Evolutionary conservation across 2,113 vertebrate genomes (phyloP).

Genomic region (Scomber japonicus): DNA sequence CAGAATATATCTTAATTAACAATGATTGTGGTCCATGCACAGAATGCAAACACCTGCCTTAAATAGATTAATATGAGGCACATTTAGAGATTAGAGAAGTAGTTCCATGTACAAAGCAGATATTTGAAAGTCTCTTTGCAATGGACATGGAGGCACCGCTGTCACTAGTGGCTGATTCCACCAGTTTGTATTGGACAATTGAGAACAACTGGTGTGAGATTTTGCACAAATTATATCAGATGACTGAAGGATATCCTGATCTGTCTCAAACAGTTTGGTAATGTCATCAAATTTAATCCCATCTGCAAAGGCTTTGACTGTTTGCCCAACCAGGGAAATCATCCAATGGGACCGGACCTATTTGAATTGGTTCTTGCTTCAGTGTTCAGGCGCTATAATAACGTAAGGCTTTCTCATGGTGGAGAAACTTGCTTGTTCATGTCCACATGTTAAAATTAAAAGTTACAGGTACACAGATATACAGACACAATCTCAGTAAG

Average conservation of each 20-base stretch:
- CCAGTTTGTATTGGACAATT: no score
- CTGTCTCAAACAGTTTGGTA: background rate
- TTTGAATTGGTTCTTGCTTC: background rate
- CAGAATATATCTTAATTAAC: no score
- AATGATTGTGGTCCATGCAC: no score
- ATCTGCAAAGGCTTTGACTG: background rate
- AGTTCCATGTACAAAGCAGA: no score
- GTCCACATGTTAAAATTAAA: constrained; percentile 35
- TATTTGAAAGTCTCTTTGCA: no score
- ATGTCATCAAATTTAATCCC: background rate
- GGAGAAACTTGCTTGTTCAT: constrained; percentile 25
- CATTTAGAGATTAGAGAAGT: no score
- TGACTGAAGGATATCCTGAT: background rate
- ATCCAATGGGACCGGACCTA: background rate
- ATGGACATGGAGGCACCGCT: no score
- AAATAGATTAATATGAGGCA: background rate
- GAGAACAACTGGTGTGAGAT: no score
- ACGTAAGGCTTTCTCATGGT: background rate
- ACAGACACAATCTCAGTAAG: constrained; percentile 45
- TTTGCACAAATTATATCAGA: background rate
- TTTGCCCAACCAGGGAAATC: background rate
- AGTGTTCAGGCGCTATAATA: background rate
- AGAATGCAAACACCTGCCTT: background rate
- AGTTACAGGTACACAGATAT: constrained; percentile 44
- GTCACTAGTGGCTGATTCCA: no score